Conservation (phyloP, 2,113 vertebrate genomes). For the Chloropsis cyanopogon region DNA sequence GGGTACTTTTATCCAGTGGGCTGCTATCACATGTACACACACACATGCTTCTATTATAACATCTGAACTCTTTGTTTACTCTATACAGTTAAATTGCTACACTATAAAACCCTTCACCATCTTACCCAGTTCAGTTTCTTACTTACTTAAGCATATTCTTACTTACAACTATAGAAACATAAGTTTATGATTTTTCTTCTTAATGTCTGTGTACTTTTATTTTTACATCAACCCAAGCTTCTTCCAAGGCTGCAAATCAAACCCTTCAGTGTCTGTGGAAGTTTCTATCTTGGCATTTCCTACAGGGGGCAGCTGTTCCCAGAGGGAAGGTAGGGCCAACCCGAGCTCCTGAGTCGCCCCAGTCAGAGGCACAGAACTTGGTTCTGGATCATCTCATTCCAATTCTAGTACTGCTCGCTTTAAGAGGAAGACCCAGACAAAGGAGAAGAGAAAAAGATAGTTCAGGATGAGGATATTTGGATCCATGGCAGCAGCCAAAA, state of each 20-base stretch:
- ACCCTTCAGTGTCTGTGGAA: background rate
- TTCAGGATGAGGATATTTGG: conserved; percentile 1
- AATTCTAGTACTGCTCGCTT: background rate
- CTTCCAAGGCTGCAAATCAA: background rate
- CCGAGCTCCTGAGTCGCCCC: background rate
- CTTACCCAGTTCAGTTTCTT: background rate
- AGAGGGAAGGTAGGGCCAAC: background rate
- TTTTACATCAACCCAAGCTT: background rate
- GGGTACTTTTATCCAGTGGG: background rate
- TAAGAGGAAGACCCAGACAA: background rate
- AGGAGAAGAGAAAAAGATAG: background rate
- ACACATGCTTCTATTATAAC: background rate
- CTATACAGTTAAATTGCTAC: background rate
- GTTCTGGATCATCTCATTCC: background rate
- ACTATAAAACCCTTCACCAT: background rate
- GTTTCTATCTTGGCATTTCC: background rate
- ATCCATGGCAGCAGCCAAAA: background rate
- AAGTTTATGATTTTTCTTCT: background rate
- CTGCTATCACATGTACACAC: background rate
- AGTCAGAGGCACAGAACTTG: background rate
- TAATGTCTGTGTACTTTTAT: background rate
- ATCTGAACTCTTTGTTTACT: background rate
- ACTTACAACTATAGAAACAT: background rate
- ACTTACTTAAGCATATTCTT: background rate
- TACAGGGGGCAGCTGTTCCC: background rate